Evolutionary conservation across 1,140 invertebrate genomes (phyloP), one percentile per base, ranked within the genome.

Genomic region (Drosophila tsacasi): DNA sequence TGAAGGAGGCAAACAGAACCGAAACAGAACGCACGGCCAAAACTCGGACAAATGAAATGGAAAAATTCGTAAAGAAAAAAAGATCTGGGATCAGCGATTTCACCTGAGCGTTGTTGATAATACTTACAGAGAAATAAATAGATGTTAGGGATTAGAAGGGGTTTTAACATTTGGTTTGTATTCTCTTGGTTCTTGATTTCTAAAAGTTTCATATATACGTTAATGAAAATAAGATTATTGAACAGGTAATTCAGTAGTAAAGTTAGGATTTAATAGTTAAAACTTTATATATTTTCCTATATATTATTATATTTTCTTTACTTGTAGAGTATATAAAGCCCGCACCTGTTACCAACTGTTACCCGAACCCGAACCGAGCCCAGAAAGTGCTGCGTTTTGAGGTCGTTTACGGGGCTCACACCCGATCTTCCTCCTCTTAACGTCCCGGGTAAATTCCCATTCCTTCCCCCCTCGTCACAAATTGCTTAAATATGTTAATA

Each of bases 401-500:
- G 71, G 69, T 44, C 71, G 65, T 50, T 73, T 59, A 32, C 52
- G 35, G 35, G 37, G 30, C 66, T 37, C 21, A 52, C 66, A 65
- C 46, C 21, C 21, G 17, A 35, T 44, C 30, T 19, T 7, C 42
- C 9, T 4, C 27, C 17, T 7, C 15, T 25, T 30, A 7, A 40
- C 15, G 46, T 6, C 21, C n/a, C 47, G 4, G 3, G 21, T 54
- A 27, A 37, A 62, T 62, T 4, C 58, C 8, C n/a, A 13, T 17
- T 21, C 23, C n/a, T 15, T 1, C 27, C 1, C n/a, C 1, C n/a
- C 2, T 9, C 12, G 5, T 12, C 39, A 10, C 23, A 66, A 71
- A 60, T 74, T 47, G 82, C 23, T 73, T 73, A 61, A 59, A 83
- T 80, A 83, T 86, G 80, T 81, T 86, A 86, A 86, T 86, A 87